phyloP scores from a whole-genome alignment of 2,113 vertebrate species.

The Calypte anna region DNA sequence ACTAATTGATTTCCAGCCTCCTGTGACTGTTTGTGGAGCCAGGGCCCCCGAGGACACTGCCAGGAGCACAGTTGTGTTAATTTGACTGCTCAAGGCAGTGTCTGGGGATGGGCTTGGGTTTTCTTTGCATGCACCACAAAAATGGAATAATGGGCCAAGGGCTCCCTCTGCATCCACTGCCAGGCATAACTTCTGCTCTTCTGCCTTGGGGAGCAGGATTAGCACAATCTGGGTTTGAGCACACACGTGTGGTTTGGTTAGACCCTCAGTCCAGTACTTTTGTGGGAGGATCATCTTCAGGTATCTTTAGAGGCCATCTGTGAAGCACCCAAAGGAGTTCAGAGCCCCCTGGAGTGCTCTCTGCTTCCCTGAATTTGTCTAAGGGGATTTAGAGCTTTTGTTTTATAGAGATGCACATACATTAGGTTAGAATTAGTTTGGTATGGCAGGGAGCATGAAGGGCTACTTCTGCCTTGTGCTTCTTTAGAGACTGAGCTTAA shows the following conservation, averaged over 20 bases:
- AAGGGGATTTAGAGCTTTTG: neutral
- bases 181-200: neutral
- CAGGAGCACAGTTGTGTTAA: neutral
- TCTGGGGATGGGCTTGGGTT: neutral
- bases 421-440: neutral
- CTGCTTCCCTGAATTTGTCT: neutral
- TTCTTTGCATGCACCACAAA: neutral
- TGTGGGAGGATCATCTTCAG: neutral
- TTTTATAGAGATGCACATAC: neutral
- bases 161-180: neutral
- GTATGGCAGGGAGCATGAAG: neutral
- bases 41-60: neutral
- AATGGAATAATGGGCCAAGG: neutral
- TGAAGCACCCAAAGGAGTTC: neutral
- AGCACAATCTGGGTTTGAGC: neutral
- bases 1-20: neutral
- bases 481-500: neutral
- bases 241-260: fast-evolving
- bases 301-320: neutral
- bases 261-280: neutral
- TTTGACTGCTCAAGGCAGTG: neutral
- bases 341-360: neutral
- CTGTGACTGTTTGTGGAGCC: neutral
- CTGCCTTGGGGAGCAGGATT: neutral
- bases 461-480: neutral